These are phyloP conservation scores for Orthosia incerta DNA, from an alignment of 2,888 invertebrate genomes.

Conservation along the genomic window DNA sequence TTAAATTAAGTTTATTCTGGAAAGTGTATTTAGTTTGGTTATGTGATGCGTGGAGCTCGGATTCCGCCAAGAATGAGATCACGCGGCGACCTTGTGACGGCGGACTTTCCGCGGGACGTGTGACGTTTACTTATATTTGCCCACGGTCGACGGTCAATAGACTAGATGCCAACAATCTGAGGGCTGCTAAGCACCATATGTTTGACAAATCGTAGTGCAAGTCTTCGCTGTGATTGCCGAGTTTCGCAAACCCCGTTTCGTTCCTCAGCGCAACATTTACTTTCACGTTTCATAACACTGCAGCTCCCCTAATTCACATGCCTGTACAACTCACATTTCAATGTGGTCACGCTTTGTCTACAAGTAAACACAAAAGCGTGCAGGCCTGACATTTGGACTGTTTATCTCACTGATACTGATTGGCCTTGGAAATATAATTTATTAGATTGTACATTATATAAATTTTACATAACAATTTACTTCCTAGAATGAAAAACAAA, in stretches of 20 bases:
- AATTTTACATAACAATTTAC: slow-evolving; percentile 61
- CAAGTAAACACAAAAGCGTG: slow-evolving; percentile 20
- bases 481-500: slow-evolving; percentile 34
- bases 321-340: slow-evolving; percentile 35
- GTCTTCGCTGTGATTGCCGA: slow-evolving; percentile 2
- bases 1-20: slow-evolving; percentile 31
- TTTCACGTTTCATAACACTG: slow-evolving; percentile 71
- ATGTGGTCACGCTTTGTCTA: slow-evolving; percentile 64
- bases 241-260: slow-evolving; percentile 35
- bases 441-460: slow-evolving; percentile 61
- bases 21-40: slow-evolving; percentile 46
- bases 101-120: slow-evolving; percentile 80
- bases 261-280: slow-evolving; percentile 39
- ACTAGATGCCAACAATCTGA: slow-evolving; percentile 67
- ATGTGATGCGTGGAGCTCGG: slow-evolving; percentile 65
- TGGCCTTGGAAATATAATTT: slow-evolving; percentile 58
- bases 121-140: slow-evolving; percentile 81
- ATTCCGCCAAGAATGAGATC: slow-evolving; percentile 85
- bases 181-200: slow-evolving; percentile 72
- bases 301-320: slow-evolving; percentile 56
- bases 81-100: slow-evolving; percentile 89
- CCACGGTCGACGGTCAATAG: slow-evolving; percentile 74
- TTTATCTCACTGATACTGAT: slow-evolving; percentile 33
- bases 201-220: slow-evolving; percentile 43
- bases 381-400: slow-evolving; percentile 34